phyloP scores from a whole-genome alignment of 2,888 invertebrate species.

The Stenodema calcarata region DNA sequence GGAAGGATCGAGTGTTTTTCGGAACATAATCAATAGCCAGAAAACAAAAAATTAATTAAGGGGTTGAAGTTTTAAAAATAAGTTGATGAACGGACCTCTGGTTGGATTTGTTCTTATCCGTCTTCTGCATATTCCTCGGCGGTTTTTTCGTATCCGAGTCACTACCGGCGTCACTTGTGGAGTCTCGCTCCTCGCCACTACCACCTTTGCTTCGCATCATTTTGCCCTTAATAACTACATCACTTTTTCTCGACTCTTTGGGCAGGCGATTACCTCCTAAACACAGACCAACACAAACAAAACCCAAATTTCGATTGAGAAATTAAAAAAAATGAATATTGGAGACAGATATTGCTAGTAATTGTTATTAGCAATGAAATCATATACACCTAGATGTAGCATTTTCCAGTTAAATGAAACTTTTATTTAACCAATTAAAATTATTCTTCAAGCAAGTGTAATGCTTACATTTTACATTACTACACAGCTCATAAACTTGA shows the following conservation, averaged over 20 bases:
- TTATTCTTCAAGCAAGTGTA: too few relatives aligned
- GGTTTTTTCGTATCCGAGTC: slow-evolving; percentile 34
- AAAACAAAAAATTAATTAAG: not conserved
- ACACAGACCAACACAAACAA: slow-evolving; percentile 15
- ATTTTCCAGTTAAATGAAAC: not conserved
- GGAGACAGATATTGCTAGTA: not conserved
- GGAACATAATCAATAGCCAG: not conserved
- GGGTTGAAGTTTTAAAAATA: not conserved
- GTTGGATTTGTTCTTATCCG: slow-evolving; percentile 36
- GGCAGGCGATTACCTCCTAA: slow-evolving; percentile 33
- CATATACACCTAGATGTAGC: too few relatives aligned
- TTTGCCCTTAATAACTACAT: slow-evolving; percentile 17
- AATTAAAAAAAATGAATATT: not conserved
- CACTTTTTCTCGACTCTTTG: slow-evolving; percentile 30
- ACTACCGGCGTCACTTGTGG: slow-evolving; percentile 35
- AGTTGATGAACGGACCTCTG: slow-evolving; percentile 26
- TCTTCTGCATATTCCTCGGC: slow-evolving; percentile 24
- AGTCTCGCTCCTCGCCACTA: slow-evolving; percentile 30
- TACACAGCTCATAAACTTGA: too few relatives aligned
- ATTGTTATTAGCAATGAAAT: too few relatives aligned
- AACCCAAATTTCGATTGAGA: not conserved
- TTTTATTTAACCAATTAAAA: not conserved
- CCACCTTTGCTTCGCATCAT: slow-evolving; percentile 14
- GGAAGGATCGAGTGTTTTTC: not conserved
- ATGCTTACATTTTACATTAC: too few relatives aligned